Percentiles rank a stretch among this genome's conserved stretches.
These are phyloP conservation scores for Mystacornis crossleyi DNA, from an alignment of 2,113 vertebrate genomes.

Conservation along the genomic window DNA sequence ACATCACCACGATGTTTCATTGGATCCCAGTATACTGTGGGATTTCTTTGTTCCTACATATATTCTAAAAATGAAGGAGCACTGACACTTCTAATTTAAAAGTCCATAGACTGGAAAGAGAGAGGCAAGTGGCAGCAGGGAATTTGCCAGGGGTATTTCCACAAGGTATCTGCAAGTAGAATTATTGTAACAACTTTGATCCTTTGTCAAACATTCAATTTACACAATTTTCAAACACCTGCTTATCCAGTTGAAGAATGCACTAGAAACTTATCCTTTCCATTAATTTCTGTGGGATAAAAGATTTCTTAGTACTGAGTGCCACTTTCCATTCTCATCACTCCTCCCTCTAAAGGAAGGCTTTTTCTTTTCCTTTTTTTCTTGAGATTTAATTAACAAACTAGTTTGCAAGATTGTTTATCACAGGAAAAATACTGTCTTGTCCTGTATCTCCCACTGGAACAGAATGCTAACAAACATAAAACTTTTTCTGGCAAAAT, in stretches of 20 bases:
- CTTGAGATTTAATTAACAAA: neutral
- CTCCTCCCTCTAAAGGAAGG: neutral
- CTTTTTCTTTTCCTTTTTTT: neutral
- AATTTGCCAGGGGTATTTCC: neutral
- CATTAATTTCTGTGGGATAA: neutral
- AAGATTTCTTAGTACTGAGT: neutral
- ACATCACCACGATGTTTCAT: neutral
- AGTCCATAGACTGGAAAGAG: neutral
- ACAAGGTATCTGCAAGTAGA: neutral
- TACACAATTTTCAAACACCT: neutral
- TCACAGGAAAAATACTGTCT: neutral
- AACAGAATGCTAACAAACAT: neutral
- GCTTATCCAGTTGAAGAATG: constrained; percentile 9
- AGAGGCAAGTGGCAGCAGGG: neutral
- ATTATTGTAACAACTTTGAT: neutral
- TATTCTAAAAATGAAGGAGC: neutral
- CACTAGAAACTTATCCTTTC: neutral
- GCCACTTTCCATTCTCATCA: neutral
- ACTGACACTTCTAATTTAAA: constrained; percentile 38
- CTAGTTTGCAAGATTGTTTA: neutral
- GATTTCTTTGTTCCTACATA: constrained; percentile 14
- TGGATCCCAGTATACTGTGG: neutral
- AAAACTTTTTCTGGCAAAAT: neutral
- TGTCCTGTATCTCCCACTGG: neutral
- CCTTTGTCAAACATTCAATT: constrained; percentile 18